Evolutionary conservation across 2,888 invertebrate species (phyloP).

Genomic region (Heliconius aoede): DNA sequence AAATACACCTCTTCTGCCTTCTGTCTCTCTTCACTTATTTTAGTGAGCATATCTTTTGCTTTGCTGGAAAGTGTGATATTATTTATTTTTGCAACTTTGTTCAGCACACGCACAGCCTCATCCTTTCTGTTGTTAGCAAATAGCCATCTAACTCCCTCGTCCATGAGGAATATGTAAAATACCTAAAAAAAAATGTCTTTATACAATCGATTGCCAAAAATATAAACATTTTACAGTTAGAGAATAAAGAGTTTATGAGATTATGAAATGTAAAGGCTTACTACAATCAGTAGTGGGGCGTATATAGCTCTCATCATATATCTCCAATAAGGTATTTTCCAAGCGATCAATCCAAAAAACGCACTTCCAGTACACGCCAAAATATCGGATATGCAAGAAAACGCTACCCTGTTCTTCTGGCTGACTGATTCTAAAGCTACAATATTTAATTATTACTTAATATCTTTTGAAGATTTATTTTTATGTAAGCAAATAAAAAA

Average conservation of each 20-base stretch:
- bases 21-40: conserved; percentile 62
- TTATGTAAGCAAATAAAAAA: no score
- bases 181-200: conserved; percentile 59
- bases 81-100: conserved; percentile 87
- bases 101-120: conserved; percentile 86
- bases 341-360: conserved; percentile 87
- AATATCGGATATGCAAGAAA: conserved; percentile 73
- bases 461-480: no score
- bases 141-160: conserved; percentile 92
- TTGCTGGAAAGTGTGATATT: conserved; percentile 83
- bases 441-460: conserved; percentile 37
- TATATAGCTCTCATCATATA: conserved; percentile 87
- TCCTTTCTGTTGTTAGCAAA: conserved; percentile 86
- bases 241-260: neutral
- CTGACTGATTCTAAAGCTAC: conserved; percentile 74
- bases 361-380: conserved; percentile 85
- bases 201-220: neutral
- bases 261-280: conserved; percentile 20
- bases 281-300: conserved; percentile 86
- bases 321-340: conserved; percentile 89
- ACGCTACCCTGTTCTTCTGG: conserved; percentile 72
- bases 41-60: conserved; percentile 74
- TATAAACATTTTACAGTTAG: neutral
- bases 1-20: conserved; percentile 60
- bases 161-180: conserved; percentile 88